Evolutionary conservation across 2,888 invertebrate genomes (phyloP), one percentile per base, ranked within the genome.

Genomic region (Limnephilus rhombicus): DNA sequence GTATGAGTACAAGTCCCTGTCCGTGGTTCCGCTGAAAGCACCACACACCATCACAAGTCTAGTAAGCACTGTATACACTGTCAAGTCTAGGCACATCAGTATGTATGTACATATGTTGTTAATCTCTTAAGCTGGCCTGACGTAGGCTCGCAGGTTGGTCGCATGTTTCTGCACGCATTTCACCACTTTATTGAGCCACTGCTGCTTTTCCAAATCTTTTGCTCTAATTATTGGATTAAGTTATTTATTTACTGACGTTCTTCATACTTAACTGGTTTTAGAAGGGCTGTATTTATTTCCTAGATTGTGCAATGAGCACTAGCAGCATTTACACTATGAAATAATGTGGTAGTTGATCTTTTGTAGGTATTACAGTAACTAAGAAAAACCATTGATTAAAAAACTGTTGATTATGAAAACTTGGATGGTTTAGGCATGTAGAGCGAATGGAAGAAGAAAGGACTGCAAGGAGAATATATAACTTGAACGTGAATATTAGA

Each of bases 41-140:
- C 15, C 49, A 13, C 15, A 49, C 49, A 15, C 15, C 49, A 49
- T 15, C 49, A 49, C 49, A 45, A 45, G 45, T 45, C 45, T 45
- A 45, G 45, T 45, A 12, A 45, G 45, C 41, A 41, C 41, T 68
- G 68, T 68, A 68, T 53, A 15, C 68, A 68, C 24, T 68, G 68
- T 24, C 68, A n/a, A 7, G 68, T 68, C 68, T 68, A 68, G 68
- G 24, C 53, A 53, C 53, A 5, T 53, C 53, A 53, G 18, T 68
- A n/a, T 24, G 1, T 68, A 68, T 24, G 18, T 24, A 1, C 7
- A n/a, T n/a, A n/a, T n/a, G 15, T 49, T 49, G 49, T 68, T 80
- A 90, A 89, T 86, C 88, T 68, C 80, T 88, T 88, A 88, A 88
- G 88, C 88, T 37, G 49, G 31, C 11, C 18, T 80, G 68, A 68